Evolutionary conservation across 1,140 invertebrate genomes (phyloP).

Genomic region (Drosophila subobscura): DNA sequence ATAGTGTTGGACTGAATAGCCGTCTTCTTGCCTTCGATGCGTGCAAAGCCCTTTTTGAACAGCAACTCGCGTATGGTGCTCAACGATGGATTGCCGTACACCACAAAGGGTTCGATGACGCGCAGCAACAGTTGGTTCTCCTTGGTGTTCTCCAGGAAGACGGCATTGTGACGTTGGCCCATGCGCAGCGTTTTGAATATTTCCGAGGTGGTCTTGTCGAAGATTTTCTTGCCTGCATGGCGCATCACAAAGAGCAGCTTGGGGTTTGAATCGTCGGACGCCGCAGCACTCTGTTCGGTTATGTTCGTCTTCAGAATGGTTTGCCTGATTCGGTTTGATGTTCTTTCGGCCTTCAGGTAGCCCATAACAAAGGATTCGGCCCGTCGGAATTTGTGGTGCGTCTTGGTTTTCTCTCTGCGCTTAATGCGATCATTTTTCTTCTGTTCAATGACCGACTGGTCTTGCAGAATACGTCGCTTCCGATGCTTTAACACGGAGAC

Average conservation of each 20-base stretch:
- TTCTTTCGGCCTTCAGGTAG: slow-evolving; percentile 77
- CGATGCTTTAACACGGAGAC: slow-evolving; percentile 79
- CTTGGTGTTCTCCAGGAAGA: slow-evolving; percentile 75
- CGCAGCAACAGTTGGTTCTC: slow-evolving; percentile 77
- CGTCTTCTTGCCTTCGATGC: slow-evolving; percentile 71
- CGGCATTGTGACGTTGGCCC: slow-evolving; percentile 65
- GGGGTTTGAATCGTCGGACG: slow-evolving; percentile 60
- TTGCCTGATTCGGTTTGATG: slow-evolving; percentile 73
- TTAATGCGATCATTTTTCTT: slow-evolving; percentile 64
- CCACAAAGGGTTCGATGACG: slow-evolving; percentile 80
- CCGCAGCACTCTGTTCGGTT: slow-evolving; percentile 55
- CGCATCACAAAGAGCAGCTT: slow-evolving; percentile 76
- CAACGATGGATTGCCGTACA: slow-evolving; percentile 74
- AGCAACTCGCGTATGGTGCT: slow-evolving; percentile 75
- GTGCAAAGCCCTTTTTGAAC: slow-evolving; percentile 82
- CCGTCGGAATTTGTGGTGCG: slow-evolving; percentile 75
- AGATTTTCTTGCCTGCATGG: slow-evolving; percentile 79
- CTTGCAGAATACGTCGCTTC: slow-evolving; percentile 74
- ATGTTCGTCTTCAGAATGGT: slow-evolving; percentile 68
- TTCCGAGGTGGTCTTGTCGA: slow-evolving; percentile 72
- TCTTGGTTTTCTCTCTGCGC: slow-evolving; percentile 32
- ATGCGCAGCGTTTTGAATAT: slow-evolving; percentile 69
- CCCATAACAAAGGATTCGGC: slow-evolving; percentile 82
- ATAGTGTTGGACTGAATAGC: slow-evolving; percentile 80
- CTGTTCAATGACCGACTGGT: slow-evolving; percentile 72